Evolutionary conservation across 2,113 vertebrate species (phyloP), one percentile per base, ranked within the genome.

Genomic region (Dasyprocta punctata): DNA sequence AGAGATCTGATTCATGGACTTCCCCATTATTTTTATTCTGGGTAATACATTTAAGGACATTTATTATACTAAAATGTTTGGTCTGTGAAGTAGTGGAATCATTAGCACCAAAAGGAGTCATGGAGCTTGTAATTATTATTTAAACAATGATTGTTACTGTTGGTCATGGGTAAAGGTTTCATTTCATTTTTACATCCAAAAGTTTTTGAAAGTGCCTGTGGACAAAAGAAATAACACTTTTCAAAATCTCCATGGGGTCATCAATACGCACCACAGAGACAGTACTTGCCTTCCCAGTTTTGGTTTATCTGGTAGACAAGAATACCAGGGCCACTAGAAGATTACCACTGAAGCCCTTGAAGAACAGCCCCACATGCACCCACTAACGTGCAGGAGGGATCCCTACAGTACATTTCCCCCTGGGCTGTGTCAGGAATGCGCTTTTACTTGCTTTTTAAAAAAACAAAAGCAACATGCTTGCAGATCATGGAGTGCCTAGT

Each of bases 31-130:
- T 87, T 85, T 96, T 98, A 97, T 97, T 97, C 96, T 97, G 94
- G 83, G 83, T 98, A 98, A 98, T 97, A 98, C 98, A 98, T 97
- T 96, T 97, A 98, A 98, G 96, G 96, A 97, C 80, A 96, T 97
- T 44, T 49, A 86, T 97, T 89, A 94, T 89, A 96, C 93, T 98
- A 96, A 98, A 97, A 97, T 26, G 0, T 98, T 98, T 98, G 98
- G 96, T 97, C 98, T 98, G 96, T 52, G 94, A 95, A 98, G 92
- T 83, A 93, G 96, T 77, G 52, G 91, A 98, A 98, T 98, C 92
- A 94, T 97, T 98, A 98, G 98, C 98, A 99, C 98, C 98, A 98
- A 98, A 98, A 97, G 95, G 97, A 98, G 94, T 95, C 89, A 98
- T 90, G 82, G 96, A 97, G 92, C 95, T 91, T 82, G 9, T 94